phyloP scores from a whole-genome alignment of 2,113 vertebrate genomes.

The Barbus barbus region DNA sequence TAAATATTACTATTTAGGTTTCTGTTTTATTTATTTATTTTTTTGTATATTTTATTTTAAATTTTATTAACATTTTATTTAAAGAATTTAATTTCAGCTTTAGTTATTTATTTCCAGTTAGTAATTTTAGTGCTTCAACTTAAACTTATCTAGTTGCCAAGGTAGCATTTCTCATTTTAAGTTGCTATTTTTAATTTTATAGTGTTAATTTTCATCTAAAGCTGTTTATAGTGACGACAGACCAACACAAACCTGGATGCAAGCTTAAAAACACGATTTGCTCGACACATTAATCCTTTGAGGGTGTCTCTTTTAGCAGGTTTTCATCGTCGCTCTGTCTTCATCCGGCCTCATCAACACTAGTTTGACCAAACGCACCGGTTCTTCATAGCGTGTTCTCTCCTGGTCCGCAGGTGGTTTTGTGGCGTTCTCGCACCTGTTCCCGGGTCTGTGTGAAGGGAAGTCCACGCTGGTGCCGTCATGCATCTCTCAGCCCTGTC shows the following conservation, averaged over 20 bases:
- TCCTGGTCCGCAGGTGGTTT: constrained; percentile 83
- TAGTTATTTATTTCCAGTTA: no score
- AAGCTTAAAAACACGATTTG: no score
- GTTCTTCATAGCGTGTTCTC: neutral
- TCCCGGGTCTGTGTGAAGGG: constrained; percentile 93
- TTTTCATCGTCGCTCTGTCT: neutral
- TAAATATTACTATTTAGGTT: no score
- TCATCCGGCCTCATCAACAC: neutral
- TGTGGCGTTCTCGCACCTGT: constrained; percentile 86
- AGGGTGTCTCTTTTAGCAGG: neutral
- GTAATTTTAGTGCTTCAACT: no score
- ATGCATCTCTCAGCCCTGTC: constrained; percentile 89
- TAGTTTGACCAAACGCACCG: no score
- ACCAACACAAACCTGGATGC: neutral
- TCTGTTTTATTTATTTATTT: no score
- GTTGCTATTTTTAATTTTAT: no score
- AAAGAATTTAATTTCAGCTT: no score
- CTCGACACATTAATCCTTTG: neutral
- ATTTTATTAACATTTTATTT: no score
- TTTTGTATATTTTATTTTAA: no score
- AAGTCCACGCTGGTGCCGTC: constrained; percentile 84
- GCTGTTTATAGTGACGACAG: neutral
- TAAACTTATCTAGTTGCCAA: neutral
- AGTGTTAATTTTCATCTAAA: neutral
- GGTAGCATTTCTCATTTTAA: neutral